Conservation (phyloP, 2,113 vertebrate species). For the Grammomys dolichurus region DNA sequence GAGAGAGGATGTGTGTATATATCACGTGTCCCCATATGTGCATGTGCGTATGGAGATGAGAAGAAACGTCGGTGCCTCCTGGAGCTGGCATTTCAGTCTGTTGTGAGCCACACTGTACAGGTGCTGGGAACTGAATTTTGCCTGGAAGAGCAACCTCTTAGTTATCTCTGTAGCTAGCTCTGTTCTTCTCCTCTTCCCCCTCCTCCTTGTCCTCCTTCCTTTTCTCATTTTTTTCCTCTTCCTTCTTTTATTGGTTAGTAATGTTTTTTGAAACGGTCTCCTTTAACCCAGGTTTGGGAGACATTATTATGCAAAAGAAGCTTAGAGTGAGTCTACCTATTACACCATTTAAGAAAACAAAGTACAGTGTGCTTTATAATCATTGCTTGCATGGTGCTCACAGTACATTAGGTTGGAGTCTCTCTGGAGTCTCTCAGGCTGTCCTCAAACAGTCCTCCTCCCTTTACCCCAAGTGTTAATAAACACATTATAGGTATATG, state of each 20-base stretch:
- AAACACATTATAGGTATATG: no score
- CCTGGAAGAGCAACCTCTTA: not conserved
- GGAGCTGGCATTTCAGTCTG: not conserved
- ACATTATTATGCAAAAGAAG: conserved; percentile 46
- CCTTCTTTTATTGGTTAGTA: not conserved
- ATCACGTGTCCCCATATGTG: not conserved
- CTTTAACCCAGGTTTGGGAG: not conserved
- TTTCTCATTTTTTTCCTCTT: not conserved
- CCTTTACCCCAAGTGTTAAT: not conserved
- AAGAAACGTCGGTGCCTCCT: not conserved
- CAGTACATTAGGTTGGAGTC: not conserved
- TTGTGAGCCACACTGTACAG: not conserved
- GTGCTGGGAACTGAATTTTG: not conserved
- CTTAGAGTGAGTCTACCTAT: not conserved
- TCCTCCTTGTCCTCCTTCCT: not conserved
- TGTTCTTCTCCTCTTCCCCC: not conserved
- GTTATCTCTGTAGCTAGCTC: not conserved
- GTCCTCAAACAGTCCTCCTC: not conserved
- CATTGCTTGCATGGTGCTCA: not conserved
- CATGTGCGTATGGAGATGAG: not conserved
- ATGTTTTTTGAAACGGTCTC: not conserved
- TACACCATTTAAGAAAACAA: not conserved
- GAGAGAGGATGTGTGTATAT: not conserved
- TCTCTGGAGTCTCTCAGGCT: not conserved
- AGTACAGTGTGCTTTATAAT: not conserved